phyloP scores from a whole-genome alignment of 2,113 vertebrate species.

The Mormoops blainvillei region DNA sequence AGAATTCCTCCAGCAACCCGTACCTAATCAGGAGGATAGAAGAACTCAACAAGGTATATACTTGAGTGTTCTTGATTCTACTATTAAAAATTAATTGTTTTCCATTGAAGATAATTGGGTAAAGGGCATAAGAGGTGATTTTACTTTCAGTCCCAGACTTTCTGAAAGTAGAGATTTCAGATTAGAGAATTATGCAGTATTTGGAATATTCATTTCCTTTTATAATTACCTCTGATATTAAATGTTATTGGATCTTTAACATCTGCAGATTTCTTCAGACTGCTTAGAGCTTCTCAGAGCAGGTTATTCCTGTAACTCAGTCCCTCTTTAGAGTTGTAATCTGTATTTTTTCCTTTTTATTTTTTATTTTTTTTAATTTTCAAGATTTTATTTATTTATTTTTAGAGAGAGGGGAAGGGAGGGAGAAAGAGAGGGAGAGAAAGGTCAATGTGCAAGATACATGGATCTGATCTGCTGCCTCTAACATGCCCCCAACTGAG shows the following conservation, averaged over 20 bases:
- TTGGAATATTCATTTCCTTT: background rate
- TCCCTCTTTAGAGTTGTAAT: background rate
- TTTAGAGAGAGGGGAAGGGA: too few relatives aligned
- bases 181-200: background rate
- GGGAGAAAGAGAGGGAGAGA: too few relatives aligned
- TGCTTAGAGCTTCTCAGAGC: background rate
- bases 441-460: too few relatives aligned
- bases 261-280: background rate
- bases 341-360: slow-evolving; percentile 6
- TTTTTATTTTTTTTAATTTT: too few relatives aligned
- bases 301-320: background rate
- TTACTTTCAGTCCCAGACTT: background rate
- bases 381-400: too few relatives aligned
- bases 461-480: too few relatives aligned
- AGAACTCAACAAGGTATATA: slow-evolving; percentile 97
- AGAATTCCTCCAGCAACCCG: slow-evolving; percentile 99
- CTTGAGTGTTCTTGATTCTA: background rate
- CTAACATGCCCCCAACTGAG: too few relatives aligned
- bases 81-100: background rate
- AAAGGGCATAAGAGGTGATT: slow-evolving; percentile 4
- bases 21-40: slow-evolving; percentile 99
- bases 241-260: background rate
- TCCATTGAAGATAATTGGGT: background rate
- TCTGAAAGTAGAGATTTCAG: slow-evolving; percentile 17
- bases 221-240: background rate